Percentiles rank a stretch among this genome's conserved stretches.
These are phyloP conservation scores for Rachycentron canadum DNA, from an alignment of 2,797 vertebrate genomes.

Conservation along the genomic window DNA sequence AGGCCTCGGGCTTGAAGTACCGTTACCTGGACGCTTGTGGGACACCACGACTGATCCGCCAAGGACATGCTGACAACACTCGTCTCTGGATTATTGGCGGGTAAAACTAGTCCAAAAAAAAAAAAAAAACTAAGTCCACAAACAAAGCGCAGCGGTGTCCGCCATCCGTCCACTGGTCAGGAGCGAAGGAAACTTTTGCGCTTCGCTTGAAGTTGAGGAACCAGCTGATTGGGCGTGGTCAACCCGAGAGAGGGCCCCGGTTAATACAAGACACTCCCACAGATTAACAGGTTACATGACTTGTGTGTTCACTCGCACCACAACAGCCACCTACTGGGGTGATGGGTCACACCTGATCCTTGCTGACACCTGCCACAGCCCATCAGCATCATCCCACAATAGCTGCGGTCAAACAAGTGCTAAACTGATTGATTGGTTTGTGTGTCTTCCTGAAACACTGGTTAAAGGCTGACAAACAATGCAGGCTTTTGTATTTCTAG, in stretches of 20 bases:
- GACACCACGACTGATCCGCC: conserved; percentile 87
- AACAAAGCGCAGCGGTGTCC: background rate
- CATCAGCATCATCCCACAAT: conserved; percentile 13
- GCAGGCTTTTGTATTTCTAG: background rate
- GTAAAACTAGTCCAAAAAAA: no score
- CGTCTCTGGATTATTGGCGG: conserved; percentile 15
- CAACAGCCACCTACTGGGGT: conserved; percentile 4
- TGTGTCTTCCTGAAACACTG: background rate
- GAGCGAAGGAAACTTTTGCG: conserved; percentile 34
- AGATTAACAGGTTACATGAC: conserved; percentile 52
- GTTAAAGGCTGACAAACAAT: background rate
- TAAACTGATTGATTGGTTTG: background rate
- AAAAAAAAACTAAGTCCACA: background rate
- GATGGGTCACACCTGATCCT: conserved; percentile 33
- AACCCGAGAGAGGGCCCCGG: conserved; percentile 2
- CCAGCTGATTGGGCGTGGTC: conserved; percentile 78
- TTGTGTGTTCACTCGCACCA: background rate
- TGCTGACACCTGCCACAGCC: conserved; percentile 8
- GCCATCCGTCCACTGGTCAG: background rate
- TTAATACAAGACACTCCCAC: conserved; percentile 55
- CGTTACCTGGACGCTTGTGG: conserved; percentile 93
- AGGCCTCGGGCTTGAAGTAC: conserved; percentile 91
- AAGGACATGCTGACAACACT: conserved; percentile 80
- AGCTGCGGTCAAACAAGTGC: background rate
- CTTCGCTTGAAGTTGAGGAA: conserved; percentile 58